Evolutionary conservation across 2,888 invertebrate genomes (phyloP).

Genomic region (Hoplodrina ambigua): DNA sequence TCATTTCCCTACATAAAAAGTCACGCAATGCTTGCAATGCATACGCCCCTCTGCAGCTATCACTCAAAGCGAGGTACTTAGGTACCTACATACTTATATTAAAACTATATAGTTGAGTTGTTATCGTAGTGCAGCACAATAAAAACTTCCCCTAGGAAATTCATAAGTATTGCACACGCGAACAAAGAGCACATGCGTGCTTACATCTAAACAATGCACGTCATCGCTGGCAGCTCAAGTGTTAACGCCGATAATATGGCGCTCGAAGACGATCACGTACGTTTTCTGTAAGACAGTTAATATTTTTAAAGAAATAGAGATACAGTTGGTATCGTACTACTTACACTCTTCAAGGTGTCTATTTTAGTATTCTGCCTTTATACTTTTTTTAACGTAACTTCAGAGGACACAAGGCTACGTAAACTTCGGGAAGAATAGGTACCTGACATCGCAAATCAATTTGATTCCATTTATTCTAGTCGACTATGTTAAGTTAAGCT

Average conservation of each 20-base stretch:
- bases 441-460: background rate
- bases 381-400: background rate
- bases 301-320: background rate
- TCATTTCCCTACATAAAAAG: constrained; percentile 27
- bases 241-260: constrained; percentile 78
- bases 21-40: constrained; percentile 27
- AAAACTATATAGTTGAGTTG: constrained; percentile 74
- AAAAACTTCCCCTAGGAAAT: constrained; percentile 84
- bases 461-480: background rate
- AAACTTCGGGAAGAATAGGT: background rate
- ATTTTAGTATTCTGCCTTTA: background rate
- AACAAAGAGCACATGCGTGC: constrained; percentile 86
- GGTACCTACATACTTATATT: constrained; percentile 38
- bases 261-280: constrained; percentile 60
- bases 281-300: constrained; percentile 10
- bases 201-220: constrained; percentile 86
- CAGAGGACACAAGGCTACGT: background rate
- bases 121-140: constrained; percentile 77
- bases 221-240: constrained; percentile 83
- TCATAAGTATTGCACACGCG: constrained; percentile 84
- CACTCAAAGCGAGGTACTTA: constrained; percentile 30
- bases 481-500: background rate
- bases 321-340: background rate
- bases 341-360: too few species aligned
- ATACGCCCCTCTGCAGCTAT: constrained; percentile 31